A percentile compares a stretch with the other conserved stretches of the same genome.
Evolutionary conservation across 35 echinoderm and acorn worm species (phyloP).

Genomic region (Heliocidaris tuberculata): DNA sequence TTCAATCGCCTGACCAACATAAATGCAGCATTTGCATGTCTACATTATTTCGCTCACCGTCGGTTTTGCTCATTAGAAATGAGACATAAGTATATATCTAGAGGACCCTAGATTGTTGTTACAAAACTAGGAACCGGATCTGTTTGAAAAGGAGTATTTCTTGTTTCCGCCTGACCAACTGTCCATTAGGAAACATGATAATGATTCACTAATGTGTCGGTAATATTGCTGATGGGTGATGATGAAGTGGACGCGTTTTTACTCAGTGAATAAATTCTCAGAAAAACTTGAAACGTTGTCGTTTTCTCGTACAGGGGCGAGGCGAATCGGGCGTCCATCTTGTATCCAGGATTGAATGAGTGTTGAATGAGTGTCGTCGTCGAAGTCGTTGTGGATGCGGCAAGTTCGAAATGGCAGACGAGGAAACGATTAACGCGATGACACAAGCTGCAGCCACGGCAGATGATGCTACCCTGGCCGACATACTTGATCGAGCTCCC

Average conservation of each 20-base stretch:
- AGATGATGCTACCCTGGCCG: slow-evolving; percentile 1
- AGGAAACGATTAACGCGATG: slow-evolving; percentile 40
- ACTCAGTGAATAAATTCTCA: too few relatives aligned
- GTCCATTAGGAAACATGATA: not conserved
- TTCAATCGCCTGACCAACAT: not conserved
- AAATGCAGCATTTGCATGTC: not conserved
- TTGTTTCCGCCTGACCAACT: not conserved
- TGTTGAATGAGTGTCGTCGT: not conserved
- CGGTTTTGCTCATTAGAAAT: too few relatives aligned
- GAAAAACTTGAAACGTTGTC: not conserved
- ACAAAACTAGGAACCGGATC: not conserved
- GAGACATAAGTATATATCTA: not conserved
- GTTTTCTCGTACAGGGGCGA: not conserved
- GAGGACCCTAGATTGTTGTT: not conserved
- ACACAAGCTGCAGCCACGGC: slow-evolving; percentile 55
- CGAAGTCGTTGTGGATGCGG: not conserved
- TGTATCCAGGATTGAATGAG: not conserved
- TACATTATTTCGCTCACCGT: too few relatives aligned
- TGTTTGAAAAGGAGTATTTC: not conserved
- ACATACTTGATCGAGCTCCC: slow-evolving; percentile 10
- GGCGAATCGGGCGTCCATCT: not conserved
- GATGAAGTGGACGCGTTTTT: too few relatives aligned
- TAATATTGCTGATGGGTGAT: too few relatives aligned
- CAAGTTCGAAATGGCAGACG: not conserved
- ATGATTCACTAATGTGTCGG: not conserved